These are phyloP conservation scores for Clunio marinus DNA, from an alignment of 2,888 invertebrate genomes.

Conservation along the genomic window DNA sequence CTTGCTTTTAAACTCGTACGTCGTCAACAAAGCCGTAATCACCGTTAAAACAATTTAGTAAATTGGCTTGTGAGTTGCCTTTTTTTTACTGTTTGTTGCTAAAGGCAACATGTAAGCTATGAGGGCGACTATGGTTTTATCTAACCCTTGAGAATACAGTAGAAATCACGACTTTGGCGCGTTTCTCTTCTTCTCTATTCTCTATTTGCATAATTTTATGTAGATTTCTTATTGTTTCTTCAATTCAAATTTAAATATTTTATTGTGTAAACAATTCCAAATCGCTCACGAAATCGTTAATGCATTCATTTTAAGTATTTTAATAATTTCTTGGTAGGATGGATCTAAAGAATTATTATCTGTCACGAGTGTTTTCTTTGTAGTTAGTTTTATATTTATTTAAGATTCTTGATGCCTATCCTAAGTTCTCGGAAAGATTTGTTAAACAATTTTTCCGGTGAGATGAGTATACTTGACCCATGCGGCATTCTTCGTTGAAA, in stretches of 20 bases:
- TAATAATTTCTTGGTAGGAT: too few species aligned
- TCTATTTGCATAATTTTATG: slow-evolving; percentile 37
- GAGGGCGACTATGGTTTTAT: too few species aligned
- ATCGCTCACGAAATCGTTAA: neutral
- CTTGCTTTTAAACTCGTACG: slow-evolving; percentile 8
- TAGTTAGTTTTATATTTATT: too few species aligned
- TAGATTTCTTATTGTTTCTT: too few species aligned
- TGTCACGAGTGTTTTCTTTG: too few species aligned
- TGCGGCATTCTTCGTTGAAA: neutral
- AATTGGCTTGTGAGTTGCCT: slow-evolving; percentile 25
- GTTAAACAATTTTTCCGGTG: neutral
- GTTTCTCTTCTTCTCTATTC: neutral
- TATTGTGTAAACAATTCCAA: too few species aligned
- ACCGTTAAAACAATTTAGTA: slow-evolving; percentile 34
- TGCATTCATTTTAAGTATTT: too few species aligned
- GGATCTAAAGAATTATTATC: too few species aligned
- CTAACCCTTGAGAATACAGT: neutral
- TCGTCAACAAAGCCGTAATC: slow-evolving; percentile 21
- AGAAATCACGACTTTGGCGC: slow-evolving; percentile 22
- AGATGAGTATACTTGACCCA: slow-evolving; percentile 19
- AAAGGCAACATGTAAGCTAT: neutral
- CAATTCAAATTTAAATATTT: too few species aligned
- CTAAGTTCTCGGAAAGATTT: neutral
- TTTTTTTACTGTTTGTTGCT: neutral
- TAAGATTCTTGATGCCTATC: too few species aligned